Base-by-base conservation (phyloP, 1,140 invertebrate genomes). In the Dendroctonus ponderosae region DNA sequence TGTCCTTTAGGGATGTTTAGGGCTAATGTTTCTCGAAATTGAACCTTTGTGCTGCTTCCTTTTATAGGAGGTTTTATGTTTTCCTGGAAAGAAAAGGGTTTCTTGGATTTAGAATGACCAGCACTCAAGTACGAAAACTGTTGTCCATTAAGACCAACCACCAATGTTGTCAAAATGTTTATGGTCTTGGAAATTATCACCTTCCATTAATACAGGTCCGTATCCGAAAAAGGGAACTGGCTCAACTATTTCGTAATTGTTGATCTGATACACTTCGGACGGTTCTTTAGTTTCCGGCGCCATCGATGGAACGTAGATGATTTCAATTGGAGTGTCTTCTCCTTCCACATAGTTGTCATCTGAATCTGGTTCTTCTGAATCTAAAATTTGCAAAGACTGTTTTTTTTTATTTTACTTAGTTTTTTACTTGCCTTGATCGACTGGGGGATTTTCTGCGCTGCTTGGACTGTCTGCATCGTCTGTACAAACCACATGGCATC, bases 301-400 rank as follows among this genome's bases (percentile, higher is more conserved):
- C 5, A 7, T 9, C 6, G 41, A n/a, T 7, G 65, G 65, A 7
- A 67, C 42, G 50, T 67, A 67, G 12, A 67, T 54, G 5, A 67
- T 67, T 46, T 67, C 65, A n/a, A 67, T 51, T 5, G 65, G 57
- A 5, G 14, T 46, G 39, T 67, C 65, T 46, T 61, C 65, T 6
- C 65, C 65, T 53, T 50, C 9, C 7, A 53, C 51, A 41, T 67
- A 67, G 37, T 61, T 53, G 14, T 60, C 53, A 51, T 51, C 63
- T 5, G 40, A 38, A n/a, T 59, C 65, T 46, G 43, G 12, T 0
- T 41, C 49, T 46, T 46, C 57, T 6, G 11, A 26, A 53, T 0
- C 37, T 6, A 53, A 6, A n/a, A 6, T 53, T 38, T 14, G 11
- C 41, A n/a, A 39, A 57, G 41, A 57, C n/a, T 57, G 41, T n/a